Evolutionary conservation across 1,140 invertebrate genomes (phyloP).

Genomic region (Stegodyphus dumicola): DNA sequence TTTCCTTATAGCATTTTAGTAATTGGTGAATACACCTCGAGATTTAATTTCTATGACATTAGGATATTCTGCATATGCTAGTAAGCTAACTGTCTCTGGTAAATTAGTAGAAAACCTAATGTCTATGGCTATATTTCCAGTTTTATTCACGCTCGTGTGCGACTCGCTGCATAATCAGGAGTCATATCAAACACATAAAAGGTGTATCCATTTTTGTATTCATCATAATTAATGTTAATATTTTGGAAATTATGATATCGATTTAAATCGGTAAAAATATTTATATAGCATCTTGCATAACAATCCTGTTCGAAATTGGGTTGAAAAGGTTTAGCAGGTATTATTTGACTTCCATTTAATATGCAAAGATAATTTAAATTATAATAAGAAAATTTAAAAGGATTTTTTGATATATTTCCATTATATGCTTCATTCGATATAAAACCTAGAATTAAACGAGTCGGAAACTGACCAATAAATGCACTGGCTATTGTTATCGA

Average conservation of each 20-base stretch:
- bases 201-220: background rate
- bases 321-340: background rate
- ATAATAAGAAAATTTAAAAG: slow-evolving; percentile 25
- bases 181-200: slow-evolving; percentile 4
- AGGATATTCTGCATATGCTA: slow-evolving; percentile 1
- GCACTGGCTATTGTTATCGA: slow-evolving; percentile 12
- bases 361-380: slow-evolving; percentile 10
- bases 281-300: slow-evolving; percentile 3
- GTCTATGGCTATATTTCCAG: background rate
- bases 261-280: slow-evolving; percentile 24
- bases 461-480: slow-evolving; percentile 32
- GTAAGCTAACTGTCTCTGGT: background rate
- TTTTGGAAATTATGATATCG: slow-evolving; percentile 22
- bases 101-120: background rate
- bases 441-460: slow-evolving; percentile 10
- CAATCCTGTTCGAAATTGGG: slow-evolving; percentile 10
- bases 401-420: background rate
- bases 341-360: slow-evolving; percentile 17
- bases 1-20: background rate
- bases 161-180: background rate
- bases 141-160: background rate
- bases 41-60: slow-evolving; percentile 13
- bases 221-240: slow-evolving; percentile 7
- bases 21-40: slow-evolving; percentile 5
- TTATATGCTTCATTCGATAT: slow-evolving; percentile 27